Evolutionary conservation across 2,888 invertebrate species (phyloP).

Genomic region (Diploptera punctata): DNA sequence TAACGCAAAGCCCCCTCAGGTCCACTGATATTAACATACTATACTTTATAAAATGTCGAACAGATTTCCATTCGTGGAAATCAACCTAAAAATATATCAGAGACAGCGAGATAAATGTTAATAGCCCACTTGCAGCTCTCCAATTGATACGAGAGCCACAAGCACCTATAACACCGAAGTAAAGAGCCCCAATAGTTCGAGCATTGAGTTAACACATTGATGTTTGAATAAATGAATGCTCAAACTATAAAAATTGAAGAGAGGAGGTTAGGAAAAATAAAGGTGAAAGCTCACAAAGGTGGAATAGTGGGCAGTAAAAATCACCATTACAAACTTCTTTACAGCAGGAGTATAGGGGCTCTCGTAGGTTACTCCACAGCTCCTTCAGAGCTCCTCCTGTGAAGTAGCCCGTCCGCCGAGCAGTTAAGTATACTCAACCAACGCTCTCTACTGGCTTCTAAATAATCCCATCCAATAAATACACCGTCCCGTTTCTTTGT

Average conservation of each 20-base stretch:
- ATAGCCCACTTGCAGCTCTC: background rate
- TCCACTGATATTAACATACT: too few relatives aligned
- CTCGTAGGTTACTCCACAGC: constrained; percentile 12
- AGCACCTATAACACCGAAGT: background rate
- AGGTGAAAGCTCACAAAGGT: constrained; percentile 4
- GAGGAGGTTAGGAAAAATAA: background rate
- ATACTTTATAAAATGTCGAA: too few relatives aligned
- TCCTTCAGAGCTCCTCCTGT: constrained; percentile 10
- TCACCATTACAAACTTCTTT: constrained; percentile 19
- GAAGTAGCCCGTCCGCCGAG: constrained; percentile 6
- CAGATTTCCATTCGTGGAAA: too few relatives aligned
- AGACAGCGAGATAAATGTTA: too few relatives aligned
- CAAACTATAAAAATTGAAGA: background rate
- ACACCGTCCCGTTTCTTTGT: background rate
- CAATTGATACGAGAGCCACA: too few relatives aligned
- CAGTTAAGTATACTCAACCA: constrained; percentile 14
- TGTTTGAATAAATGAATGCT: constrained; percentile 17
- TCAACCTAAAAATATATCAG: background rate
- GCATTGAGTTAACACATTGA: background rate
- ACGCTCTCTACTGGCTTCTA: background rate
- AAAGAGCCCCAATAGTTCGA: background rate
- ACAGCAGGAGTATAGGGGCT: background rate
- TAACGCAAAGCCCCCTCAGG: too few relatives aligned
- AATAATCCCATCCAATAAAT: constrained; percentile 19
- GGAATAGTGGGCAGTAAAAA: background rate